Evolutionary conservation across 2,797 vertebrate genomes (phyloP).

Genomic region (Sebastolobus altivelis): DNA sequence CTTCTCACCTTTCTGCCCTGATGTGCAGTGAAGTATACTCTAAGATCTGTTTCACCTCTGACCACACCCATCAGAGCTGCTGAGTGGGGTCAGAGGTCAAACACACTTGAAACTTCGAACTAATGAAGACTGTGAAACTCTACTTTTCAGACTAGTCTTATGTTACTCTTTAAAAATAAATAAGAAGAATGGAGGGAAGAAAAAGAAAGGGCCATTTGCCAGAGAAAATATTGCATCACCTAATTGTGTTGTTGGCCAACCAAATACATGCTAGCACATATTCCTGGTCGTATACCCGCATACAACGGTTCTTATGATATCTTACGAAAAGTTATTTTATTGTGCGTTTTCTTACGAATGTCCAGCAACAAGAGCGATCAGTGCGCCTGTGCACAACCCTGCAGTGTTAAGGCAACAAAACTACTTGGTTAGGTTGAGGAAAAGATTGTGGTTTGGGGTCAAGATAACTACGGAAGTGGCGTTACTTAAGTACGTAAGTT

Average conservation of each 20-base stretch:
- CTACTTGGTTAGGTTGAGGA: too few relatives aligned
- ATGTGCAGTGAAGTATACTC: not conserved
- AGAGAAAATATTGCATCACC: not conserved
- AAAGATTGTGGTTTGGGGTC: too few relatives aligned
- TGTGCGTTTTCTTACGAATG: too few relatives aligned
- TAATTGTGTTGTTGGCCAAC: not conserved
- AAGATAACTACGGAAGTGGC: too few relatives aligned
- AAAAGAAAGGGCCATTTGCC: not conserved
- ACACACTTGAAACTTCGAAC: not conserved
- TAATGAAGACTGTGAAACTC: not conserved
- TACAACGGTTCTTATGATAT: too few relatives aligned
- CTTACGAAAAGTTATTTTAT: too few relatives aligned
- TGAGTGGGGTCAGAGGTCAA: not conserved
- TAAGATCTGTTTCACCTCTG: not conserved
- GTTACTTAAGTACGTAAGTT: too few relatives aligned
- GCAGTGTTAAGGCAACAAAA: too few relatives aligned
- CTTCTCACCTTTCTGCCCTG: not conserved
- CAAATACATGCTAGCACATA: not conserved
- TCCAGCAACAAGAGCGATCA: too few relatives aligned
- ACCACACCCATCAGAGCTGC: not conserved
- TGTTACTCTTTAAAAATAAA: not conserved
- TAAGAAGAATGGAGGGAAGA: not conserved
- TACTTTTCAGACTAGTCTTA: not conserved
- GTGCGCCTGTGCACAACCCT: too few relatives aligned
- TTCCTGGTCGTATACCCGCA: rapidly evolving